These are phyloP conservation scores for Leptinotarsa tumamoca DNA, from an alignment of 2,888 invertebrate species.

Conservation along the genomic window DNA sequence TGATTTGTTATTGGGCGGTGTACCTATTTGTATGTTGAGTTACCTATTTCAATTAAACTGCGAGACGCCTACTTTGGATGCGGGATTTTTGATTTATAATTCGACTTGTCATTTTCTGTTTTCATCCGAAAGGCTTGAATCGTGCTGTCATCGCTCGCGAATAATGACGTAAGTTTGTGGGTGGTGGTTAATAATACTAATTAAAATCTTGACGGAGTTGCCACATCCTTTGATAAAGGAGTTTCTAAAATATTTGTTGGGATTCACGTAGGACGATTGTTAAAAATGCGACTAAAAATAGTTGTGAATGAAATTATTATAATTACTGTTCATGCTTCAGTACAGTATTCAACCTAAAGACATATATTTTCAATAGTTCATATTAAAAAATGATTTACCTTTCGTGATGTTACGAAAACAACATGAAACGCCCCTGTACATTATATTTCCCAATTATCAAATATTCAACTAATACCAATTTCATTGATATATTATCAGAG, in stretches of 20 bases:
- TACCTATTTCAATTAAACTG: background rate
- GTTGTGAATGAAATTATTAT: too few relatives aligned
- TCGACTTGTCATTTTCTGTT: background rate
- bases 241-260: background rate
- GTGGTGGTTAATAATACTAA: slow-evolving; percentile 2
- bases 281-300: too few relatives aligned
- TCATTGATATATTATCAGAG: too few relatives aligned
- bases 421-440: too few relatives aligned
- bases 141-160: slow-evolving; percentile 1
- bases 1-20: background rate
- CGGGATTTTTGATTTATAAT: background rate
- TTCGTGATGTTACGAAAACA: too few relatives aligned
- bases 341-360: too few relatives aligned
- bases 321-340: too few relatives aligned
- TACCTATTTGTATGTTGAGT: background rate
- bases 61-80: background rate
- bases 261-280: too few relatives aligned
- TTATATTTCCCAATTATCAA: too few relatives aligned
- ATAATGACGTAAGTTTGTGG: slow-evolving; percentile 11
- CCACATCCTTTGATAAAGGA: background rate
- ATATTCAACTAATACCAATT: too few relatives aligned
- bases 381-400: too few relatives aligned
- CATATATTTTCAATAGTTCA: too few relatives aligned
- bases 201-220: background rate
- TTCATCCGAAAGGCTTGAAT: background rate